Conservation (phyloP, 2,888 invertebrate genomes). For the Synergus laeviventris region DNA sequence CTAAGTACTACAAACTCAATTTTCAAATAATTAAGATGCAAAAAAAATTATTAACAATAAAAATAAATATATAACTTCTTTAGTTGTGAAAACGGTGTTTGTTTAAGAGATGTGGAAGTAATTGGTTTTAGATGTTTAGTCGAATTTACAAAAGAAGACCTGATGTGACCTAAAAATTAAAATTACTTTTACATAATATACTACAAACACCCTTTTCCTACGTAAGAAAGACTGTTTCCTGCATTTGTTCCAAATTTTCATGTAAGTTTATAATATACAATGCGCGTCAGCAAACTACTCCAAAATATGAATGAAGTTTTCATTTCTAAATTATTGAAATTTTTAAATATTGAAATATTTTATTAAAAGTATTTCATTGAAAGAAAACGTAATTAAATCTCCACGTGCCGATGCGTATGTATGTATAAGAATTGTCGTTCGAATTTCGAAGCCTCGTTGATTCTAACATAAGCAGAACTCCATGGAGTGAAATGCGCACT, state of each 20-base stretch:
- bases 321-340: neutral
- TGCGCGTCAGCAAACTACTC: neutral
- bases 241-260: neutral
- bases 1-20: conserved; percentile 13
- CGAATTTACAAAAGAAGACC: no score
- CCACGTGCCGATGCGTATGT: no score
- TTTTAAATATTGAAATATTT: no score
- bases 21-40: conserved; percentile 7
- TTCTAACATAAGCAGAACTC: neutral
- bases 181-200: no score
- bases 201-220: neutral
- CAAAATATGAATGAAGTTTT: neutral
- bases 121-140: no score
- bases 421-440: neutral
- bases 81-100: no score
- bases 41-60: neutral
- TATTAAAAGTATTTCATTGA: neutral
- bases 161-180: no score
- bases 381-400: neutral
- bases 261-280: conserved; percentile 18
- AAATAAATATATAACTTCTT: neutral
- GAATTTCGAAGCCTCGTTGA: neutral
- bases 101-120: no score
- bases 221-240: neutral
- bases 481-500: neutral